Conservation (phyloP, 2,888 invertebrate species). For the Scaptomyza caliginosa region DNA sequence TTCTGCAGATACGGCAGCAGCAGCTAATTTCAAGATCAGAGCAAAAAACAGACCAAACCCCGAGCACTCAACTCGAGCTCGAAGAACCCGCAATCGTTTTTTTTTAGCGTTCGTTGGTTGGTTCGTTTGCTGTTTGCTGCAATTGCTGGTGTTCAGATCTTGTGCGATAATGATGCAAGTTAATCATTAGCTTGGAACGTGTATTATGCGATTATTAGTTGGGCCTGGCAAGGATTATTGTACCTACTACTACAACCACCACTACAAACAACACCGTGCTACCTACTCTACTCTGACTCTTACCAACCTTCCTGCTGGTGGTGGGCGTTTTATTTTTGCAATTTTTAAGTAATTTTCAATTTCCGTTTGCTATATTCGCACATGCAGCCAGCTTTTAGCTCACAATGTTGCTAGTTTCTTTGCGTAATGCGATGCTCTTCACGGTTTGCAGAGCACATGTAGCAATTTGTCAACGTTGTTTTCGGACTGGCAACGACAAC, state of each 20-base stretch:
- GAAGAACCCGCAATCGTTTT: constrained; percentile 13
- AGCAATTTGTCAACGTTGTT: constrained; percentile 75
- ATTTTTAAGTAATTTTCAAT: constrained; percentile 75
- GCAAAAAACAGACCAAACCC: constrained; percentile 27
- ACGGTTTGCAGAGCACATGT: constrained; percentile 57
- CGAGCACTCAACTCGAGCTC: constrained; percentile 18
- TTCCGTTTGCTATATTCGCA: constrained; percentile 60
- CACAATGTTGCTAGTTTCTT: constrained; percentile 2
- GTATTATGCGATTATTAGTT: constrained; percentile 79
- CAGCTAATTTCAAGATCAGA: constrained; percentile 76
- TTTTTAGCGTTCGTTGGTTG: not conserved
- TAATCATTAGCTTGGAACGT: constrained; percentile 82
- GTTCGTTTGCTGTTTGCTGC: constrained; percentile 17
- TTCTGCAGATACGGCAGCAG: constrained; percentile 83
- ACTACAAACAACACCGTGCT: constrained; percentile 15
- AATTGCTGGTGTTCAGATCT: constrained; percentile 59
- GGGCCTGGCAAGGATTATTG: constrained; percentile 56
- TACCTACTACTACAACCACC: constrained; percentile 13
- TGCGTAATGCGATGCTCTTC: constrained; percentile 60
- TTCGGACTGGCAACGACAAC: constrained; percentile 24
- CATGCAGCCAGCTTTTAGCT: constrained; percentile 12
- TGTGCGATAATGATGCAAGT: constrained; percentile 81
- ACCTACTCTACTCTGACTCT: constrained; percentile 19
- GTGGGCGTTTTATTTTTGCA: constrained; percentile 61
- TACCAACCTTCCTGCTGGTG: constrained; percentile 23